Percentiles rank a stretch among this genome's conserved stretches.
Conservation (phyloP, 1,140 invertebrate species). For the Zaprionus kolodkinae region DNA sequence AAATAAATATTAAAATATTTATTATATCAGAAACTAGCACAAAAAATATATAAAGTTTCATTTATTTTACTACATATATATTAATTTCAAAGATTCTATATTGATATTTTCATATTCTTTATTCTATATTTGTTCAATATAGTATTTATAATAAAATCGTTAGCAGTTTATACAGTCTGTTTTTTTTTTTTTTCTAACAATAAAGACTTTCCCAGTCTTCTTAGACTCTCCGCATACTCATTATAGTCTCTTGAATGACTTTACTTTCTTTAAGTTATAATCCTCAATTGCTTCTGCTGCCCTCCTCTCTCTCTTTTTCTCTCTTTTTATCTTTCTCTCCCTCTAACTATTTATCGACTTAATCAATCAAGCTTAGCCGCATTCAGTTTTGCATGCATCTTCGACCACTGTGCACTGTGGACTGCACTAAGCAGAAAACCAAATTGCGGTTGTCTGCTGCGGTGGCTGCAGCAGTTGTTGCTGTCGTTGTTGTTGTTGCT, state of each 20-base stretch:
- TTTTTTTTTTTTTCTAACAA: too few species aligned
- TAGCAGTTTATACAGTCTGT: too few species aligned
- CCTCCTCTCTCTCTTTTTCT: not conserved
- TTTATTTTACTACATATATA: too few species aligned
- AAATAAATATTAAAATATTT: too few species aligned
- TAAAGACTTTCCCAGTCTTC: not conserved
- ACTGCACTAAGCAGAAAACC: slow-evolving; percentile 45
- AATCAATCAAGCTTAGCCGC: slow-evolving; percentile 13
- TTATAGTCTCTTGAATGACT: not conserved
- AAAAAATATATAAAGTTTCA: too few species aligned
- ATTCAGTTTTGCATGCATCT: not conserved
- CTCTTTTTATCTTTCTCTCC: too few species aligned
- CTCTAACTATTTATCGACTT: not conserved
- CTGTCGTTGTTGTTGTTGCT: slow-evolving; percentile 15
- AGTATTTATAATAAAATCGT: too few species aligned
- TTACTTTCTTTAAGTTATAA: not conserved
- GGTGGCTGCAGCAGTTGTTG: slow-evolving; percentile 33
- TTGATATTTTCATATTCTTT: too few species aligned
- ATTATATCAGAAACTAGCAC: too few species aligned
- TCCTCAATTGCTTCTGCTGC: not conserved
- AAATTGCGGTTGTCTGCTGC: slow-evolving; percentile 68
- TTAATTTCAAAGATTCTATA: too few species aligned
- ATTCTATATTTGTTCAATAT: too few species aligned
- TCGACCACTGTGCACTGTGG: slow-evolving; percentile 35
- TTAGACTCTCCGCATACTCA: not conserved